Base-by-base conservation (phyloP, 2,113 vertebrate genomes). In the Gambusia affinis region DNA sequence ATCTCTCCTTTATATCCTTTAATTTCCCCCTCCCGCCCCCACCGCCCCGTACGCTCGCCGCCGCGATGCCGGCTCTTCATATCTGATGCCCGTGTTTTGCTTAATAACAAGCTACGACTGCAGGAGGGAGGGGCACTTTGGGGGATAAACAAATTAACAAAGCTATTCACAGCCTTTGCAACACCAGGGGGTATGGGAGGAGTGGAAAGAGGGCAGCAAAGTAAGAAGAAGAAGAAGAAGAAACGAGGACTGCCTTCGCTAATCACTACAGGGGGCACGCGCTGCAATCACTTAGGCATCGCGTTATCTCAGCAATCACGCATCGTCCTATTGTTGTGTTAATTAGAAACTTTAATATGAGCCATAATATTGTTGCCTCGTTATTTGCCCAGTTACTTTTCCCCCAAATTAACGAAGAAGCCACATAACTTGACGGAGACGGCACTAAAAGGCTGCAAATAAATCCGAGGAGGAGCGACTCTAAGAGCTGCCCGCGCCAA, bases 91-190 rank as follows among this genome's bases (percentile, higher is more conserved):
- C 81, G 82, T 80, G 90, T 89, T 91, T 85, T 84, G 90, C 83
- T 87, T 91, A 92, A 91, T 92, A 92, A 93, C 90, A 89, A 90
- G 91, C 87, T 68, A 64, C 75, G 75, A 77, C 81, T 75, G 85
- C 80, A n/a, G 79, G 80, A 82, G 78, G 85, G 88, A 85, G 87
- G 88, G 85, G 84, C 54, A 71, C 68, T 31, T 78, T 76, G 80
- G 88, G 89, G 90, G 87, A 89, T 91, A 91, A 92, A 92, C 92
- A 94, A 92, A 93, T 92, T 92, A 92, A 90, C 88, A 89, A 92
- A 89, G 89, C 91, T 82, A 90, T 93, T 87, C 88, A 63, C 88
- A 80, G 88, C 72, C 86, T 83, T 60, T 69, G 81, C 85, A 86
- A 64, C 88, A 87, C 87, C 82, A 76, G 88, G 90, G 84, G 89